Conservation (phyloP, 2,797 vertebrate species). For the Alfaro cultratus region DNA sequence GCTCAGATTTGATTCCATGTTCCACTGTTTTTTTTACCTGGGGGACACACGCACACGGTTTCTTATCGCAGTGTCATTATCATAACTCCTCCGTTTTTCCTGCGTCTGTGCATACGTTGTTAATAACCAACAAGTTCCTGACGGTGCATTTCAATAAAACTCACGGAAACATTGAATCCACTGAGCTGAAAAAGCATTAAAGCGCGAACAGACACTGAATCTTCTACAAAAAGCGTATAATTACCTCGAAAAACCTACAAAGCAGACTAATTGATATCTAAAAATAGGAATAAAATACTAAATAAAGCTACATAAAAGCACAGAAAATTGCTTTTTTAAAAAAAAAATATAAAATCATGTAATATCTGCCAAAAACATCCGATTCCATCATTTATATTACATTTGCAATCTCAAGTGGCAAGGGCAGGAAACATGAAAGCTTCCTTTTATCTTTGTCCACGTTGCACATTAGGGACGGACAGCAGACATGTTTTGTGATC, state of each 20-base stretch:
- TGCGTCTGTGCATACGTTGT: conserved; percentile 27
- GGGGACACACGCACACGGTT: conserved; percentile 71
- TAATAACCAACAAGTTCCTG: conserved; percentile 70
- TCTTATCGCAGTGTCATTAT: conserved; percentile 52
- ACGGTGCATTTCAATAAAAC: conserved; percentile 42
- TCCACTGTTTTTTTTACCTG: conserved; percentile 80
- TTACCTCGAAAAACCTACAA: neutral
- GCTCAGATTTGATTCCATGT: conserved; percentile 83
- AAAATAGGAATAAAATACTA: conserved; percentile 10
- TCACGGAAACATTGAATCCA: neutral
- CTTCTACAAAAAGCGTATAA: neutral
- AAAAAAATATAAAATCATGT: neutral
- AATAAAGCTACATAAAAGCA: conserved; percentile 13
- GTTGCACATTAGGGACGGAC: conserved; percentile 34
- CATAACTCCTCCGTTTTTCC: conserved; percentile 42
- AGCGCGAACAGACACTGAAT: neutral
- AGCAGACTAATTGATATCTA: conserved; percentile 1
- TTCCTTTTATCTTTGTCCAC: conserved; percentile 32
- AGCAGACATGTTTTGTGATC: conserved; percentile 32
- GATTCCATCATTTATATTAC: conserved; percentile 18
- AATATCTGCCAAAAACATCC: conserved; percentile 28
- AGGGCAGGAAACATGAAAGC: conserved; percentile 35
- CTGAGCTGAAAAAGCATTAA: neutral
- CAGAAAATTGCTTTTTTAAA: conserved; percentile 7
- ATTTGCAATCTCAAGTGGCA: conserved; percentile 23